Conservation (phyloP, 2,888 invertebrate genomes). For the Nasonovia ribisnigri region DNA sequence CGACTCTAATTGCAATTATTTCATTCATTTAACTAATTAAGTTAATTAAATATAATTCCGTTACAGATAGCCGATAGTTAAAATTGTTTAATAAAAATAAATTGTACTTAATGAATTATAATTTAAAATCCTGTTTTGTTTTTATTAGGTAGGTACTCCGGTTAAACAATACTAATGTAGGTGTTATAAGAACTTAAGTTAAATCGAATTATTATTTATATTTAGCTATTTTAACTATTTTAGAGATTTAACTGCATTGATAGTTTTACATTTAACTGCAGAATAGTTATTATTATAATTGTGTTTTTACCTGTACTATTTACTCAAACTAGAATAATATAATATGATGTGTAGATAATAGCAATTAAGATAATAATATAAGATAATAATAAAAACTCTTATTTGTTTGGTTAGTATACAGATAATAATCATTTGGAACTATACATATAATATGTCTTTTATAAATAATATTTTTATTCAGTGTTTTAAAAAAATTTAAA, state of each 20-base stretch:
- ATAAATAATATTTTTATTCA: neutral
- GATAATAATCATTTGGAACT: neutral
- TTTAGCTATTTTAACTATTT: neutral
- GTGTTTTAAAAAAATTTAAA: neutral
- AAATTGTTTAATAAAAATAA: neutral
- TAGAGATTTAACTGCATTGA: neutral
- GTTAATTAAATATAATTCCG: neutral
- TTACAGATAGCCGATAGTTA: neutral
- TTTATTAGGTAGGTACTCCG: neutral
- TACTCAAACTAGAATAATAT: neutral
- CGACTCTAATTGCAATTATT: neutral
- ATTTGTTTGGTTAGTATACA: neutral
- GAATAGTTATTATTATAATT: neutral
- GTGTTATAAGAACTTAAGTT: neutral
- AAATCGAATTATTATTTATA: neutral
- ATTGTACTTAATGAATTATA: neutral
- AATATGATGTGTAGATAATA: neutral
- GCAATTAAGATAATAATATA: too few species aligned
- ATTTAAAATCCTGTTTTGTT: neutral
- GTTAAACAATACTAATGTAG: neutral
- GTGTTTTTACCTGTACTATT: neutral
- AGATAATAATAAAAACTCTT: neutral
- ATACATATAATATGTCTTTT: neutral
- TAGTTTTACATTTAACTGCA: neutral
- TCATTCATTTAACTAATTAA: neutral